Evolutionary conservation across 2,888 invertebrate genomes (phyloP).

Genomic region (Dusona sp.): DNA sequence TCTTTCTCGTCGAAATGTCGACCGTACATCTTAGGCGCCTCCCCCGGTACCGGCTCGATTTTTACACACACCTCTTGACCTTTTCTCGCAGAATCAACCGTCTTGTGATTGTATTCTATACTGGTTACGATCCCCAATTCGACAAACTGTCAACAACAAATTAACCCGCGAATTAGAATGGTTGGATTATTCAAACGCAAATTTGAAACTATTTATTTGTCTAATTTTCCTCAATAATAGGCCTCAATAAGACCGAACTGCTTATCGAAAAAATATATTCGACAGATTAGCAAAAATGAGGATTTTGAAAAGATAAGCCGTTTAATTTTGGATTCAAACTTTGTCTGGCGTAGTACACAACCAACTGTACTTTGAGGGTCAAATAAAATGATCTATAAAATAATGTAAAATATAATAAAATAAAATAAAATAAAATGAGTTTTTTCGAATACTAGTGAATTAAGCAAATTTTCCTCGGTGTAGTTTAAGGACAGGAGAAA

Average conservation of each 20-base stretch:
- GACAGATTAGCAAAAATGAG: no score
- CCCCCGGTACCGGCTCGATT: conserved; percentile 98
- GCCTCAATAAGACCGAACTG: no score
- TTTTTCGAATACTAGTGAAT: not conserved
- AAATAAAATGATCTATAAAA: no score
- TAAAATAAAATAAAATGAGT: not conserved
- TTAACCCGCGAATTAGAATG: not conserved
- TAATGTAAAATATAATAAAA: no score
- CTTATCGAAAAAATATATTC: no score
- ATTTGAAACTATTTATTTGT: not conserved
- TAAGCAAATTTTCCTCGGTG: not conserved
- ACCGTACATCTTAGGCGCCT: conserved; percentile 99
- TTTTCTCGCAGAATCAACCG: conserved; percentile 96
- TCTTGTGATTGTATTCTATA: conserved; percentile 98
- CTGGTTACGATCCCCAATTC: conserved; percentile 97
- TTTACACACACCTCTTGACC: conserved; percentile 98
- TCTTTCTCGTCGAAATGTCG: conserved; percentile 99
- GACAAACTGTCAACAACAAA: conserved; percentile 90
- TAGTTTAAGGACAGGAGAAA: not conserved
- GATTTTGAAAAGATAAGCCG: no score
- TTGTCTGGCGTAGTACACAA: no score
- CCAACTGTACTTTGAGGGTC: no score
- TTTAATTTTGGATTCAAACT: no score
- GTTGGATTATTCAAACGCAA: not conserved
- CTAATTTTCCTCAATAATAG: no score